phyloP scores from a whole-genome alignment of 2,888 invertebrate species.

The Sinohyriopsis cumingii region DNA sequence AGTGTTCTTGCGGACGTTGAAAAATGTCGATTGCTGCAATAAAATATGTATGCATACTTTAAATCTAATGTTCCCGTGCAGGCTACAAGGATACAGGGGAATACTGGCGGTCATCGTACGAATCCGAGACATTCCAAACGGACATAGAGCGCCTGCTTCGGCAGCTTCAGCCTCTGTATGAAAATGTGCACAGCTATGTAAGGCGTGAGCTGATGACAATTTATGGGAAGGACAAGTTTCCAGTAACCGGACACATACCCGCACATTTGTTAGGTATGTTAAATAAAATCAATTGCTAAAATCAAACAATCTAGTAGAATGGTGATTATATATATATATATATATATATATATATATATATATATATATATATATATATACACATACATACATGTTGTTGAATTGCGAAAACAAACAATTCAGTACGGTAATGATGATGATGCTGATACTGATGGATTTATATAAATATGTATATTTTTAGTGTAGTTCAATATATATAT shows the following conservation, averaged over 20 bases:
- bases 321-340: neutral
- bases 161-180: slow-evolving; percentile 82
- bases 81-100: slow-evolving; percentile 91
- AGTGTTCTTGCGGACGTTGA: too few species aligned
- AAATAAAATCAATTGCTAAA: neutral
- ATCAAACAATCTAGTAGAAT: neutral
- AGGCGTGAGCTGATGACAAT: slow-evolving; percentile 79
- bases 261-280: slow-evolving; percentile 83
- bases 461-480: too few species aligned
- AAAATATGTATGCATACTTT: neutral
- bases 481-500: too few species aligned
- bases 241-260: slow-evolving; percentile 84
- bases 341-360: neutral
- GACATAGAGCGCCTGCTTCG: slow-evolving; percentile 75
- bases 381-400: too few species aligned
- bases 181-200: slow-evolving; percentile 86
- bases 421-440: too few species aligned
- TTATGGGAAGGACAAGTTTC: slow-evolving; percentile 81
- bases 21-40: too few species aligned
- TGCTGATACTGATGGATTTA: too few species aligned
- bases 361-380: neutral
- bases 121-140: slow-evolving; percentile 81
- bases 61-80: slow-evolving; percentile 63
- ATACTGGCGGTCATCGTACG: slow-evolving; percentile 91
- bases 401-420: too few species aligned